phyloP scores from a whole-genome alignment of 2,113 vertebrate genomes.

The Anhinga rufa region DNA sequence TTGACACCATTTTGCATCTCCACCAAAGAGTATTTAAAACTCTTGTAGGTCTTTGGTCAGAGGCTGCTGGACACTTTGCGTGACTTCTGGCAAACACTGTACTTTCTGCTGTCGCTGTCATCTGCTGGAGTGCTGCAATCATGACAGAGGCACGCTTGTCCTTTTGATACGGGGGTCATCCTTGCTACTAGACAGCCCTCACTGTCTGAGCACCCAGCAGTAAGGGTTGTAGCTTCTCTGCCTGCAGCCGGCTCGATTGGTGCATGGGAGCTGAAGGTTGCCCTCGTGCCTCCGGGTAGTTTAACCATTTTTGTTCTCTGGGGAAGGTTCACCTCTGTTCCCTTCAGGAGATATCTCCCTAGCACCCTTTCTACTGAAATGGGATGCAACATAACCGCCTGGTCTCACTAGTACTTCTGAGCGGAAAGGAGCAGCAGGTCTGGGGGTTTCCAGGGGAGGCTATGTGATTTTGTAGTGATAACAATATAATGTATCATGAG shows the following conservation, averaged over 20 bases:
- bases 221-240: background rate
- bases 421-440: background rate
- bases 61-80: background rate
- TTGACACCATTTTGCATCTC: background rate
- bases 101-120: background rate
- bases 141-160: background rate
- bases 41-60: background rate
- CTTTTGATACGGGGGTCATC: background rate
- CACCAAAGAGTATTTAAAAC: background rate
- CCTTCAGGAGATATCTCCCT: background rate
- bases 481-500: background rate
- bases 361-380: background rate
- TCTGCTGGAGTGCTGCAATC: too few species aligned
- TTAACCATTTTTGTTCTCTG: background rate
- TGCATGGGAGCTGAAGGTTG: background rate
- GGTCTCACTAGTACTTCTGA: background rate
- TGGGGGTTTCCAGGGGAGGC: background rate
- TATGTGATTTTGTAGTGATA: background rate
- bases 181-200: background rate
- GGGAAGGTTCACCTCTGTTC: background rate
- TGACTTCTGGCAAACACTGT: background rate
- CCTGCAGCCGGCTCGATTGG: rapidly evolving
- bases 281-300: background rate
- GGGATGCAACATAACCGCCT: background rate
- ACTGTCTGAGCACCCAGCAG: background rate